Percentiles rank a stretch among this genome's conserved stretches.
phyloP scores from a whole-genome alignment of 2,113 vertebrate species.

The Labeo catla region DNA sequence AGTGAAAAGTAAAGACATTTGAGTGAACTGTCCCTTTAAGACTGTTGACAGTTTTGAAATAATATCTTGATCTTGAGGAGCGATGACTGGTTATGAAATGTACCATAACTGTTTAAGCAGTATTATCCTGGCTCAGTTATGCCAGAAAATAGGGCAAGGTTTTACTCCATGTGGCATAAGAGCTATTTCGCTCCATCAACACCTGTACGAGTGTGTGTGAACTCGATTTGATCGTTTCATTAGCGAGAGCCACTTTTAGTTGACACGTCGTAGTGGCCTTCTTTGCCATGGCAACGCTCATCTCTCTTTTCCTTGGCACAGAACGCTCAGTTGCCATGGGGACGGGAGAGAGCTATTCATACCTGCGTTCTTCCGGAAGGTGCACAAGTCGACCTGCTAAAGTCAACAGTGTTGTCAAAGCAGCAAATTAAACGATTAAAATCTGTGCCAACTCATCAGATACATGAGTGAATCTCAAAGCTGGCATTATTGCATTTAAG shows the following conservation, averaged over 20 bases:
- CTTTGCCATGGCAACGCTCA: constrained; percentile 70
- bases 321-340: constrained; percentile 71
- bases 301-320: constrained; percentile 56
- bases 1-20: not conserved
- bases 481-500: not conserved
- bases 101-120: not conserved
- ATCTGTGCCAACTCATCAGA: not conserved
- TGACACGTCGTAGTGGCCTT: constrained; percentile 58
- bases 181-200: constrained; percentile 27
- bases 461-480: not conserved
- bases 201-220: constrained; percentile 62
- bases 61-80: not conserved
- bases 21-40: not conserved
- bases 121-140: not conserved
- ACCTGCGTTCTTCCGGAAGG: constrained; percentile 37
- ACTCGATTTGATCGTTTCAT: constrained; percentile 50
- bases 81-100: not conserved
- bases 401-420: constrained; percentile 48
- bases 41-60: not conserved
- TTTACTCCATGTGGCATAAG: constrained; percentile 1
- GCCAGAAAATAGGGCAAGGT: not conserved
- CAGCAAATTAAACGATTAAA: not conserved
- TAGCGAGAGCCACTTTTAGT: constrained; percentile 60
- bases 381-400: constrained; percentile 39
- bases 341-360: constrained; percentile 62